phyloP scores from a whole-genome alignment of 1,140 invertebrate species.

The Mesaphorura yosii region DNA sequence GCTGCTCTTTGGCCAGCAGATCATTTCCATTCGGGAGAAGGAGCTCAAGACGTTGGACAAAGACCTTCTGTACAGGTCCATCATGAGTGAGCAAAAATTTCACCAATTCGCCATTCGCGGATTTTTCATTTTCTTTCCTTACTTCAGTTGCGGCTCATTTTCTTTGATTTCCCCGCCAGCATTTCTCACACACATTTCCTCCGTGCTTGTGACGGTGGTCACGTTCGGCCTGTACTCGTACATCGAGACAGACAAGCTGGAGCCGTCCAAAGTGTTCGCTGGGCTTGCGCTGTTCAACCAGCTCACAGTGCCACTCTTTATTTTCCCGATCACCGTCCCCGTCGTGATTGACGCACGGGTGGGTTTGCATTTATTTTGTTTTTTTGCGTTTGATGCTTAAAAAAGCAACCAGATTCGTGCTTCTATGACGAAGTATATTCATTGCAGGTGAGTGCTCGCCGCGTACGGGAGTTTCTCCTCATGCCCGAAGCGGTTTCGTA shows the following conservation, averaged over 20 bases:
- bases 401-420: not conserved
- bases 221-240: constrained; percentile 54
- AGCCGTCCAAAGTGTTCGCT: constrained; percentile 58
- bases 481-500: constrained; percentile 51
- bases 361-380: constrained; percentile 34
- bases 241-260: constrained; percentile 45
- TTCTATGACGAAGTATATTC: not conserved
- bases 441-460: constrained; percentile 49
- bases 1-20: constrained; percentile 53
- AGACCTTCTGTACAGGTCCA: constrained; percentile 59
- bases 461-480: constrained; percentile 53
- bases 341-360: constrained; percentile 63
- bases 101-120: too few relatives aligned
- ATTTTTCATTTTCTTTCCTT: too few relatives aligned
- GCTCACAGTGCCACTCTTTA: constrained; percentile 61
- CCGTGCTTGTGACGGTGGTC: constrained; percentile 57
- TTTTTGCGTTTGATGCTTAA: not conserved
- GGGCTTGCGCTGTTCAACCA: constrained; percentile 68
- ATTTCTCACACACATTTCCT: constrained; percentile 59
- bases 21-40: constrained; percentile 50
- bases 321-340: constrained; percentile 63
- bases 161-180: constrained; percentile 43
- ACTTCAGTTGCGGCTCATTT: too few relatives aligned
- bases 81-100: constrained; percentile 63
- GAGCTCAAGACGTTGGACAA: constrained; percentile 60